Evolutionary conservation across 2,888 invertebrate species (phyloP), one percentile per base, ranked within the genome.

Genomic region (Pyrocoelia pectoralis): DNA sequence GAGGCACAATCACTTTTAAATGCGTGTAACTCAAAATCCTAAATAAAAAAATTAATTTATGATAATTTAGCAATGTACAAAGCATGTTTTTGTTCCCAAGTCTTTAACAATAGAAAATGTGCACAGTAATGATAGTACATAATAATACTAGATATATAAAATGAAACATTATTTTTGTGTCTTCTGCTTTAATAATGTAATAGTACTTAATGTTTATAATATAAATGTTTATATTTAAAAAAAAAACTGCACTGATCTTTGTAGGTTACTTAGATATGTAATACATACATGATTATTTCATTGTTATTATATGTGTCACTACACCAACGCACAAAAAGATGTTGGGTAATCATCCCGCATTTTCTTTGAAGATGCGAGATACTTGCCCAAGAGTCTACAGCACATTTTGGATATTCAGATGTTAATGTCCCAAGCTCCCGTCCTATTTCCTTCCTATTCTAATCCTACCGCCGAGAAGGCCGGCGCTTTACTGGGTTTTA

Each of bases 311-410:
- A 71, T 68, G 76, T 77, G 78, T 79, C 77, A 77, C 77, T 75
- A 78, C 79, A 79, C 79, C 70, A 72, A 74, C 76, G 79, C 79
- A 79, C 78, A n/a, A 77, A 76, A 69, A 59, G 62, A 52, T 57
- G 33, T 14, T 24, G 33, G 55, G 51, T 33, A 46, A 41, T 14
- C 8, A 41, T 29, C 13, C 19, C 28, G 14, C 43, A 43, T 43
- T 13, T 19, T 28, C 28, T 5, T 10, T 4, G 10, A 50, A 57
- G 8, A 9, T 2, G 8, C 33, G 40, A 48, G 33, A 33, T 33
- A 18, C 6, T 49, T 28, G 43, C 33, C 15, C 19, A 48, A 13
- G 38, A 56, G 56, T 60, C 56, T 55, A 61, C 61, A 68, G 74
- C 77, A 76, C 75, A 54, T 58, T 67, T 72, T 76, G 76, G 68